Evolutionary conservation across 2,797 vertebrate genomes (phyloP).

Genomic region (Sebastes kiyomatsui): DNA sequence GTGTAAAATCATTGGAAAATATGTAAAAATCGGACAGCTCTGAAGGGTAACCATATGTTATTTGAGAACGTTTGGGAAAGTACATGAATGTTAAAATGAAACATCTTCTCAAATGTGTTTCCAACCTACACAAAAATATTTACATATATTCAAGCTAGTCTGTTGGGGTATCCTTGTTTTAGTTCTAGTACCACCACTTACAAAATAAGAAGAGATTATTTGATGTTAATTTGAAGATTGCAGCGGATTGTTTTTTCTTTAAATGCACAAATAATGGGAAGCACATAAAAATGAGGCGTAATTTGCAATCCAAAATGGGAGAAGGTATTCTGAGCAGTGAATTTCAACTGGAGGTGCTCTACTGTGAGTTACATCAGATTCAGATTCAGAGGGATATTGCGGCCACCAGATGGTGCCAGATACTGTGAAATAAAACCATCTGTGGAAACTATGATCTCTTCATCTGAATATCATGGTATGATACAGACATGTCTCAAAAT

Average conservation of each 20-base stretch:
- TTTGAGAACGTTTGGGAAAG: not conserved
- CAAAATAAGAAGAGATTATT: not conserved
- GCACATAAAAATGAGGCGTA: accelerated
- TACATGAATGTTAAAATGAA: not conserved
- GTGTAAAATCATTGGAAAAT: not conserved
- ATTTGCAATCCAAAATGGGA: not conserved
- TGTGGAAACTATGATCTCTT: constrained; percentile 13
- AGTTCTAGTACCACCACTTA: not conserved
- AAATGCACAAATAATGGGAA: not conserved
- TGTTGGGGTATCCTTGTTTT: not conserved
- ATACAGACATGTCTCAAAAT: constrained; percentile 33
- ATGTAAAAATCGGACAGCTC: no score
- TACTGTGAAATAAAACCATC: constrained; percentile 29
- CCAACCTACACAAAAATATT: not conserved
- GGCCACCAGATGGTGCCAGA: constrained; percentile 78
- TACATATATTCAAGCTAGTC: not conserved
- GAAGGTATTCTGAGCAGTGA: not conserved
- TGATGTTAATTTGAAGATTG: no score
- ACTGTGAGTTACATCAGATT: not conserved
- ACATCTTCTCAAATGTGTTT: not conserved
- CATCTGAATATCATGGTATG: not conserved
- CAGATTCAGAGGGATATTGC: not conserved
- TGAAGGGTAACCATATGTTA: not conserved
- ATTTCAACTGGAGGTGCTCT: not conserved
- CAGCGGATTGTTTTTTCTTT: not conserved